These are phyloP conservation scores for Cyrtonyx montezumae DNA, from an alignment of 2,113 vertebrate genomes.

Conservation along the genomic window DNA sequence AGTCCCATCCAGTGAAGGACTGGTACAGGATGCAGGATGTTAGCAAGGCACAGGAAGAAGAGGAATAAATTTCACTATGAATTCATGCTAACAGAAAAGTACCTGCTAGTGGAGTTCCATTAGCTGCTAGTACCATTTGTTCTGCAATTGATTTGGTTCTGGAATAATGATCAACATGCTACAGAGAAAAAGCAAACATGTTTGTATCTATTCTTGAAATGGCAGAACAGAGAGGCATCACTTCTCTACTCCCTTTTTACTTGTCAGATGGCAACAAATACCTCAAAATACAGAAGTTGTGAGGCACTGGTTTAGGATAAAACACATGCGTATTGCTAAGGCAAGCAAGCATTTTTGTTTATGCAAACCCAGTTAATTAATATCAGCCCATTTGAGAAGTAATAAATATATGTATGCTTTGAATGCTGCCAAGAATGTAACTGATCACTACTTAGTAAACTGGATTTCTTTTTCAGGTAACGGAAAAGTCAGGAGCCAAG, in stretches of 20 bases:
- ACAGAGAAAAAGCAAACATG: slow-evolving; percentile 18
- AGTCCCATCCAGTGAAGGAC: neutral
- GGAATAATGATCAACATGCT: slow-evolving; percentile 96
- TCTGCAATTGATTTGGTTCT: slow-evolving; percentile 94
- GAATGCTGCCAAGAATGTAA: slow-evolving; percentile 59
- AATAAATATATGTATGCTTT: slow-evolving; percentile 62
- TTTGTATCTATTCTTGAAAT: slow-evolving; percentile 1
- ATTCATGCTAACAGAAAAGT: neutral
- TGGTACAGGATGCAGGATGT: neutral
- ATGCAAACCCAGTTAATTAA: slow-evolving; percentile 35
- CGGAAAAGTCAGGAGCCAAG: slow-evolving; percentile 14
- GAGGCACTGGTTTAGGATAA: neutral
- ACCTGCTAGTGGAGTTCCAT: slow-evolving; percentile 86
- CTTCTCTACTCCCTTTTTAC: neutral
- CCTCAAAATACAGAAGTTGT: neutral
- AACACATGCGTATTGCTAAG: neutral
- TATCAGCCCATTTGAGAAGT: slow-evolving; percentile 51
- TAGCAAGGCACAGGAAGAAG: neutral
- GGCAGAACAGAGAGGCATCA: neutral
- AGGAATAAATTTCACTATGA: neutral
- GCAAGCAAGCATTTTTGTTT: neutral
- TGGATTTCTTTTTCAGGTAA: slow-evolving; percentile 50
- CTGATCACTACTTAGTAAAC: slow-evolving; percentile 15
- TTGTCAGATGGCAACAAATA: neutral
- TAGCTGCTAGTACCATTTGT: slow-evolving; percentile 87